A percentile compares a stretch with the other conserved stretches of the same genome.
Evolutionary conservation across 2,888 invertebrate species (phyloP).

Genomic region (Beris morrisii): DNA sequence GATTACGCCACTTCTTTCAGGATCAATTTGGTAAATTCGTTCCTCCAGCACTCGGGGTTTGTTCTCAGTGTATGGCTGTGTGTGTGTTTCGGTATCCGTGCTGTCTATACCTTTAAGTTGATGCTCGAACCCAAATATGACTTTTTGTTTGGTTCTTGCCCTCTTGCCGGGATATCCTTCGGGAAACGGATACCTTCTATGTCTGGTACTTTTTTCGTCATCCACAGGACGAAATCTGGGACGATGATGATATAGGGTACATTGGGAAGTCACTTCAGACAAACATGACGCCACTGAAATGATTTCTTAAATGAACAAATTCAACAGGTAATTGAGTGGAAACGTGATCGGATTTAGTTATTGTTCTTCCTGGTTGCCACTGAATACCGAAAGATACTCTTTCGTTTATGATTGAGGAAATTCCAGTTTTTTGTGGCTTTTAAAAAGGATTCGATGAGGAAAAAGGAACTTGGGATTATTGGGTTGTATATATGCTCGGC

Average conservation of each 20-base stretch:
- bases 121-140: conserved; percentile 30
- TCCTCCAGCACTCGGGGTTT: conserved; percentile 16
- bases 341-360: conserved; percentile 54
- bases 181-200: conserved; percentile 10
- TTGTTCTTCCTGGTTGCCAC: conserved; percentile 38
- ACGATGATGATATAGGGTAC: conserved; percentile 7
- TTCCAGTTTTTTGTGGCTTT: too few species aligned
- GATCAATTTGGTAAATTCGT: conserved; percentile 40
- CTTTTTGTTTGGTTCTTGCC: conserved; percentile 27
- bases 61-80: neutral
- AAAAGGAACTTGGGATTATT: too few species aligned
- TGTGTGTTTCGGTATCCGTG: too few species aligned
- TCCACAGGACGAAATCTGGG: conserved; percentile 24
- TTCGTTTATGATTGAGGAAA: neutral
- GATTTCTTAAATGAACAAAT: conserved; percentile 43
- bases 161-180: conserved; percentile 9
- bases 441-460: too few species aligned
- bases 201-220: conserved; percentile 24
- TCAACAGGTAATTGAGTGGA: conserved; percentile 55
- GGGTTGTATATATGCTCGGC: too few species aligned
- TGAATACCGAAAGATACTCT: neutral
- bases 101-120: conserved; percentile 16
- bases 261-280: conserved; percentile 19
- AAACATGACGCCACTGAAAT: conserved; percentile 35
- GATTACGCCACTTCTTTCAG: conserved; percentile 40